Conservation (phyloP, 2,113 vertebrate species). For the Morone saxatilis region DNA sequence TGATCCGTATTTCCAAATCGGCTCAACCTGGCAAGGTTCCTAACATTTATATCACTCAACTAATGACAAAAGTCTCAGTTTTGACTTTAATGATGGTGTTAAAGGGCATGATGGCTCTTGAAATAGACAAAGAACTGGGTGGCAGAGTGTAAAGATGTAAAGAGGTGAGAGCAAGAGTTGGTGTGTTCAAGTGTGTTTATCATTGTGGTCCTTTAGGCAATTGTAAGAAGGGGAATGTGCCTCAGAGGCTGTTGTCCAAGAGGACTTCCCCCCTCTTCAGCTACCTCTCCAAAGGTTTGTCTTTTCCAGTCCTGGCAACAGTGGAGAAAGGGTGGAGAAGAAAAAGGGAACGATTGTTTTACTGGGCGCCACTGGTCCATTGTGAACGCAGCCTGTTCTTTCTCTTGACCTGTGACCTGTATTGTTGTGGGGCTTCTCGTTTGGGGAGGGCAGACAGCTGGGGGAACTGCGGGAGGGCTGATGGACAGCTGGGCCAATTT, state of each 20-base stretch:
- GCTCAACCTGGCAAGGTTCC: conserved; percentile 14
- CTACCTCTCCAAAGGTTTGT: conserved; percentile 82
- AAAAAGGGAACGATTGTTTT: conserved; percentile 86
- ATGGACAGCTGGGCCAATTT: conserved; percentile 86
- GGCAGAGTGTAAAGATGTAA: conserved; percentile 60
- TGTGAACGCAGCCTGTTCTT: conserved; percentile 89
- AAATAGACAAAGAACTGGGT: conserved; percentile 68
- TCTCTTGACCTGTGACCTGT: conserved; percentile 88
- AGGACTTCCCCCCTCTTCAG: conserved; percentile 70
- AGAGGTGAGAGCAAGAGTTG: conserved; percentile 61
- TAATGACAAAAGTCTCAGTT: conserved; percentile 54
- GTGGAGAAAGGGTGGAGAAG: conserved; percentile 64
- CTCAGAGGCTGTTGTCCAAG: conserved; percentile 69
- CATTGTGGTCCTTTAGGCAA: conserved; percentile 64
- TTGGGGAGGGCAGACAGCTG: conserved; percentile 83
- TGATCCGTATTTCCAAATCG: not conserved
- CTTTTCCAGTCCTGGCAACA: conserved; percentile 84
- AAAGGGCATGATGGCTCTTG: conserved; percentile 74
- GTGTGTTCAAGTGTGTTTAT: conserved; percentile 74
- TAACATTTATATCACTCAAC: conserved; percentile 68
- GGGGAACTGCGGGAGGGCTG: conserved; percentile 81
- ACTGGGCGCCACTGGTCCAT: conserved; percentile 86
- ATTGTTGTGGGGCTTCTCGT: conserved; percentile 85
- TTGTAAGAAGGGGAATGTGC: conserved; percentile 69
- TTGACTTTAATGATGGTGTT: conserved; percentile 73